Evolutionary conservation across 2,888 invertebrate genomes (phyloP).

Genomic region (Hydroisotoma schaefferi): DNA sequence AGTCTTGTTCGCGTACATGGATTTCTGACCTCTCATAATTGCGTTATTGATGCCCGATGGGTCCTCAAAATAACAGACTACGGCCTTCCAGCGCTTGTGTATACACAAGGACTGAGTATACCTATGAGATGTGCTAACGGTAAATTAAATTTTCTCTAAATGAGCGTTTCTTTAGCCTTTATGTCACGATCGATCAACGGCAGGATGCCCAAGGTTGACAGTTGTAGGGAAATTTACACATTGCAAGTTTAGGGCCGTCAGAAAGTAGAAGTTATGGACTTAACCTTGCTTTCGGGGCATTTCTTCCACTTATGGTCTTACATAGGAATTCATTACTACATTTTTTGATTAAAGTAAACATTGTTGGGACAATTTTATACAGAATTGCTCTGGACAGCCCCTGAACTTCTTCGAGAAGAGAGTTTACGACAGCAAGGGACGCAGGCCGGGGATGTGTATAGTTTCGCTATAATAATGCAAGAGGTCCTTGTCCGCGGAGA

Average conservation of each 20-base stretch:
- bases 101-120: constrained; percentile 66
- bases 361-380: too few species aligned
- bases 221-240: not conserved
- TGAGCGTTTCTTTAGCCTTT: constrained; percentile 8
- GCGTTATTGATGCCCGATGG: constrained; percentile 94
- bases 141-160: constrained; percentile 50
- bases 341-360: too few species aligned
- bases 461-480: constrained; percentile 91
- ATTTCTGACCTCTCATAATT: constrained; percentile 80
- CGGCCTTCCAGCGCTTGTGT: constrained; percentile 72
- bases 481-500: constrained; percentile 89
- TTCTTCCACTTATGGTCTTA: too few species aligned
- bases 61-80: constrained; percentile 92
- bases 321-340: too few species aligned
- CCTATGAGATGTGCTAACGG: constrained; percentile 67
- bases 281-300: too few species aligned
- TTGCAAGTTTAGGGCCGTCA: too few species aligned
- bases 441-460: constrained; percentile 86
- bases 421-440: constrained; percentile 65
- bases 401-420: constrained; percentile 72
- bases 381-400: constrained; percentile 89
- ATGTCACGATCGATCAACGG: not conserved
- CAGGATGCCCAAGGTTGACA: not conserved
- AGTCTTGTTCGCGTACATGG: constrained; percentile 81
- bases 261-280: too few species aligned